These are phyloP conservation scores for Mormyrus hasselquistii DNA, from an alignment of 2,797 vertebrate species.

Conservation along the genomic window DNA sequence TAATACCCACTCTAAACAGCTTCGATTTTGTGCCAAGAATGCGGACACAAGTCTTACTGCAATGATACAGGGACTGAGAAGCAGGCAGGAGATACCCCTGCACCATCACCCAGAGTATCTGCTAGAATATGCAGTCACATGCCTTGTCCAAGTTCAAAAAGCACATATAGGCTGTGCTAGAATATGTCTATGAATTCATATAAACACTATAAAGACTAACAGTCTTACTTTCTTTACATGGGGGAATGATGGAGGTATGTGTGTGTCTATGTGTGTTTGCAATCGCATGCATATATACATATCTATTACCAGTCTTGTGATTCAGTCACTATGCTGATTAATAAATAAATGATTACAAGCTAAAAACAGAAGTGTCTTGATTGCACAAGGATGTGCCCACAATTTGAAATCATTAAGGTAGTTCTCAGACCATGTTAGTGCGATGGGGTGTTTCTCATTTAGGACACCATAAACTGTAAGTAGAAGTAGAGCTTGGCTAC, in stretches of 20 bases:
- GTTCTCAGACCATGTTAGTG: neutral
- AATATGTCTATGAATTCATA: neutral
- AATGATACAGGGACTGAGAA: neutral
- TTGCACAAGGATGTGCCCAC: neutral
- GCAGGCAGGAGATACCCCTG: neutral
- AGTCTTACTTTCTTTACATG: neutral
- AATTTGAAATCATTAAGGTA: neutral
- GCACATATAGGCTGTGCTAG: neutral
- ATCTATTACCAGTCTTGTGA: neutral
- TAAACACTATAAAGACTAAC: neutral
- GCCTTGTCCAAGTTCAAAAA: neutral
- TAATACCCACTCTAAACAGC: constrained; percentile 6
- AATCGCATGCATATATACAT: neutral
- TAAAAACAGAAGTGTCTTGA: constrained; percentile 9
- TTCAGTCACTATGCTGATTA: constrained; percentile 5
- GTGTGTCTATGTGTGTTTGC: neutral
- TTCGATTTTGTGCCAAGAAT: neutral
- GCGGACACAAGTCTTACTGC: neutral
- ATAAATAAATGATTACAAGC: constrained; percentile 8
- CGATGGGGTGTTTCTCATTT: neutral
- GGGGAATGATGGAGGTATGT: neutral
- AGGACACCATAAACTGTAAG: neutral
- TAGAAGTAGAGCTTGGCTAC: neutral
- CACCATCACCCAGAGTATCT: neutral
- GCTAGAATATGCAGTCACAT: neutral